These are phyloP conservation scores for Philereme vetulata DNA, from an alignment of 2,888 invertebrate species.

Conservation along the genomic window DNA sequence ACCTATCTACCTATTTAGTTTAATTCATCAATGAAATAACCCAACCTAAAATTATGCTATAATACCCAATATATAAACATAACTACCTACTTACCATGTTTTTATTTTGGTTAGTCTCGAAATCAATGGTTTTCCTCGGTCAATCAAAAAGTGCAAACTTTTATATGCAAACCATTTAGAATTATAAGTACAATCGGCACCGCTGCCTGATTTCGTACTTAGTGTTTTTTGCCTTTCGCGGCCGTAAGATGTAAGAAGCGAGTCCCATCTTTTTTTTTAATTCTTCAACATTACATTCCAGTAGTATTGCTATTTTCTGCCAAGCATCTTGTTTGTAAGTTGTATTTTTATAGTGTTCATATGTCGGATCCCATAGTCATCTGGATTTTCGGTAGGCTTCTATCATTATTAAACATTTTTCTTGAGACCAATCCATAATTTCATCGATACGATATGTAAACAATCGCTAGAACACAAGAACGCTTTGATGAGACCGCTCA, in stretches of 20 bases:
- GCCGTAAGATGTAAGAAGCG: conserved; percentile 34
- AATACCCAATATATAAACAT: conserved; percentile 12
- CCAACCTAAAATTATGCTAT: background rate
- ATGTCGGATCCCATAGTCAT: no score
- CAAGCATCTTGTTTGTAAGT: no score
- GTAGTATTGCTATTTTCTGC: no score
- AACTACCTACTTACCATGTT: conserved; percentile 26
- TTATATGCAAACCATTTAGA: conserved; percentile 25
- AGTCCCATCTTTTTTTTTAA: background rate
- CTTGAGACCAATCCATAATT: background rate
- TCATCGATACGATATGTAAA: conserved; percentile 1
- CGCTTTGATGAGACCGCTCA: conserved; percentile 22
- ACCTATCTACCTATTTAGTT: no score
- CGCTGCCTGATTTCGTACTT: conserved; percentile 34
- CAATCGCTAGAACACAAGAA: conserved; percentile 17
- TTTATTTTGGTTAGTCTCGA: conserved; percentile 14
- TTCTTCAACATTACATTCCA: no score
- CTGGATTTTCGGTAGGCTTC: no score
- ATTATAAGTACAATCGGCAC: conserved; percentile 37
- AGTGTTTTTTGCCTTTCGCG: conserved; percentile 37
- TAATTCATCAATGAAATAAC: no score
- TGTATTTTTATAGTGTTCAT: no score
- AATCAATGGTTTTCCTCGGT: conserved; percentile 29
- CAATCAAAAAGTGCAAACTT: conserved; percentile 32
- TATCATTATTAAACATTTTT: no score